A percentile compares a stretch with the other conserved stretches of the same genome.
phyloP scores from a whole-genome alignment of 2,797 vertebrate genomes.

The Alauda arvensis region DNA sequence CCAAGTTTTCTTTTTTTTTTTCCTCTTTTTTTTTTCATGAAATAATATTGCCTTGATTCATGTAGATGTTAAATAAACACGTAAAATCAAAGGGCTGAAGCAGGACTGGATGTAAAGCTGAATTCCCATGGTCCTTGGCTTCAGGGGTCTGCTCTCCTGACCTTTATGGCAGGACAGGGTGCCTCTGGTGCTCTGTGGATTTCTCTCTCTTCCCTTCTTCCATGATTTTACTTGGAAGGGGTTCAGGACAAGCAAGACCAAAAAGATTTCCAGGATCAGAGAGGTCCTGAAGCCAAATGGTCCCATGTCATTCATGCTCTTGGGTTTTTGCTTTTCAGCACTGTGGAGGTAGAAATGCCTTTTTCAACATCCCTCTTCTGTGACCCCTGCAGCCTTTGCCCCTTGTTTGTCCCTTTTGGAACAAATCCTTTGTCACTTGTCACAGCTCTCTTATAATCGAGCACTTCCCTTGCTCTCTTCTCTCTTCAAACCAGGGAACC shows the following conservation, averaged over 20 bases:
- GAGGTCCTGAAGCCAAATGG: not conserved
- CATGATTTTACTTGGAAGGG: not conserved
- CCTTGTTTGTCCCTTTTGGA: not conserved
- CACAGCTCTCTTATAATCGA: not conserved
- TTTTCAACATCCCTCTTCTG: not conserved
- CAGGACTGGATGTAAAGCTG: conserved; percentile 7
- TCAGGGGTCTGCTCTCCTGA: not conserved
- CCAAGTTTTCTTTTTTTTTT: conserved; percentile 21
- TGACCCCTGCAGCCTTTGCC: not conserved
- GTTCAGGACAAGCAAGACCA: not conserved
- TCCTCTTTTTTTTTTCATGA: not conserved
- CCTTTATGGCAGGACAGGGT: not conserved
- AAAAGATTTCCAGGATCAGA: not conserved
- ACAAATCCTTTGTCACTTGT: not conserved
- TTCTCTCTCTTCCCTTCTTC: not conserved
- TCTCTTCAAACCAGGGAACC: not conserved
- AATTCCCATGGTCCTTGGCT: conserved; percentile 44
- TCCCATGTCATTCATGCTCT: not conserved
- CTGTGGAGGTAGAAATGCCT: not conserved
- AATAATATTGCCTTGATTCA: conserved; percentile 54
- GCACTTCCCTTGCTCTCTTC: not conserved
- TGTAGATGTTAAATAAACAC: conserved; percentile 48
- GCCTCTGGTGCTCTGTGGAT: not conserved
- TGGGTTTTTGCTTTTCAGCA: not conserved
- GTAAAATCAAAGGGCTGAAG: conserved; percentile 19